phyloP scores from a whole-genome alignment of 2,113 vertebrate species.

The Pomatostomus ruficeps region DNA sequence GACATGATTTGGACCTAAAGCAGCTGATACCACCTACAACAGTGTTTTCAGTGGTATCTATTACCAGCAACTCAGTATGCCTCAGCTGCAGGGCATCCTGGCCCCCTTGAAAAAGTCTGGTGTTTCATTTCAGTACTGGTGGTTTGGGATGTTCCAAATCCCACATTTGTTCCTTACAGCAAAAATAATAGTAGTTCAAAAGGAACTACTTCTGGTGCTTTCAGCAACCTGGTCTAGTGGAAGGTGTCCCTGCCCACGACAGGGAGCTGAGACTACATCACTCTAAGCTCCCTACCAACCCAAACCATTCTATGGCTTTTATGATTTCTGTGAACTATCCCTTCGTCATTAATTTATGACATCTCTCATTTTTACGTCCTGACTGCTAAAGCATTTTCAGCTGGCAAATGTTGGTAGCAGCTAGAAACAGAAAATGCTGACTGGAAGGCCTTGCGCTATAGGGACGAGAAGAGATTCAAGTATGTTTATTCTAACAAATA shows the following conservation, averaged over 20 bases:
- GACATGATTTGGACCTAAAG: not conserved
- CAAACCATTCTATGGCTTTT: not conserved
- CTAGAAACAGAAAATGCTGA: constrained; percentile 2
- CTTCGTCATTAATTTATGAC: not conserved
- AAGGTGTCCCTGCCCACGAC: not conserved
- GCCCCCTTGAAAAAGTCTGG: not conserved
- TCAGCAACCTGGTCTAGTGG: not conserved
- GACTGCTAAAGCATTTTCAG: not conserved
- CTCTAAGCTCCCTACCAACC: not conserved
- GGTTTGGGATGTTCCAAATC: not conserved
- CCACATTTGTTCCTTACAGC: not conserved
- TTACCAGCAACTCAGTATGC: not conserved
- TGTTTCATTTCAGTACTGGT: not conserved
- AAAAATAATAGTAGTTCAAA: not conserved
- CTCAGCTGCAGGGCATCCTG: not conserved
- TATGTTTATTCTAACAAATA: constrained; percentile 1
- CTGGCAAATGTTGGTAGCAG: not conserved
- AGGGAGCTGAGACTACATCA: not conserved
- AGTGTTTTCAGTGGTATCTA: not conserved
- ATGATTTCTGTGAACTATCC: not conserved
- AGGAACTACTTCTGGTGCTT: not conserved
- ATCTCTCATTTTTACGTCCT: not conserved
- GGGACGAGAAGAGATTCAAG: not conserved
- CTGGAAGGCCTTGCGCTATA: not conserved
- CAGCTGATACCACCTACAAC: not conserved